Evolutionary conservation across 2,797 vertebrate species (phyloP).

Genomic region (Rhynchonycteris naso): DNA sequence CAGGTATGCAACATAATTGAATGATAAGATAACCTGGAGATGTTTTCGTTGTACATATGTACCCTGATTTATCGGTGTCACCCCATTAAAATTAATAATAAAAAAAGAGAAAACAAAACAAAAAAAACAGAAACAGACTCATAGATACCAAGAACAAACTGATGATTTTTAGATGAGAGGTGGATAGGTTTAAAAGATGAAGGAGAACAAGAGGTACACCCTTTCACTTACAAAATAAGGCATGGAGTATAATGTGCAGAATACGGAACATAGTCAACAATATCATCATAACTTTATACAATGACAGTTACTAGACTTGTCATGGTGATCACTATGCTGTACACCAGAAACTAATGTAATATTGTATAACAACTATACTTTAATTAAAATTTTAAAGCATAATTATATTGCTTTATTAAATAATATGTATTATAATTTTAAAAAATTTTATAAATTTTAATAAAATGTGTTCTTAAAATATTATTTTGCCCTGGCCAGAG

Average conservation of each 20-base stretch:
- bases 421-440: background rate
- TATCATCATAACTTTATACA: background rate
- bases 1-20: no score
- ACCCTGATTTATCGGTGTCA: no score
- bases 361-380: background rate
- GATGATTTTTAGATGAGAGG: background rate
- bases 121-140: background rate
- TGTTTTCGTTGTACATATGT: no score
- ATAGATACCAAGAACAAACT: background rate
- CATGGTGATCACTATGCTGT: background rate
- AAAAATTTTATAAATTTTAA: background rate
- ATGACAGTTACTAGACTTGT: background rate
- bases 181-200: background rate
- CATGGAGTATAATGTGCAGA: background rate
- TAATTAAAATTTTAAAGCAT: background rate
- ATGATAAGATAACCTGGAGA: no score
- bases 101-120: no score
- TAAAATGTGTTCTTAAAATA: background rate
- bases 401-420: background rate
- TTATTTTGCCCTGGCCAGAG: background rate
- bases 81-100: no score
- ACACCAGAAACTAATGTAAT: background rate
- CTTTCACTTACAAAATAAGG: background rate
- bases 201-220: background rate
- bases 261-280: background rate